phyloP scores from a whole-genome alignment of 2,888 invertebrate genomes.

The Pyrocoelia pectoralis region DNA sequence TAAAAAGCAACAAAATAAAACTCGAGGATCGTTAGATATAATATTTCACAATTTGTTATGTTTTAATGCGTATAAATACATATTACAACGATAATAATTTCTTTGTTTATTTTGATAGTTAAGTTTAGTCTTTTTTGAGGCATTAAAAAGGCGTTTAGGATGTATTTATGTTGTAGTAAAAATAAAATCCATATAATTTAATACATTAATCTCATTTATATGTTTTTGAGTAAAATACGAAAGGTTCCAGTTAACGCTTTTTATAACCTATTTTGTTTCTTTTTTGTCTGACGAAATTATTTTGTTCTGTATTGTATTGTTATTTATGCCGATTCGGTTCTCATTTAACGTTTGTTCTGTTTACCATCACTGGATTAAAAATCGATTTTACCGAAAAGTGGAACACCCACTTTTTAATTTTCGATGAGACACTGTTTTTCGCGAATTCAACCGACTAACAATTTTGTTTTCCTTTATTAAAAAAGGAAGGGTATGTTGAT shows the following conservation, averaged over 20 bases:
- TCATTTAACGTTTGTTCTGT: too few species aligned
- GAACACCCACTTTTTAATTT: too few species aligned
- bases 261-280: neutral
- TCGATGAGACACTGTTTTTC: too few species aligned
- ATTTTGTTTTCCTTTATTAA: too few species aligned
- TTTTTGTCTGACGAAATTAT: neutral
- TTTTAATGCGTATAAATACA: neutral
- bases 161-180: neutral
- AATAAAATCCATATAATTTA: slow-evolving; percentile 1
- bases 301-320: too few species aligned
- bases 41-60: neutral
- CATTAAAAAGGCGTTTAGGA: neutral
- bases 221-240: neutral
- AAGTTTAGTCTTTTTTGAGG: neutral
- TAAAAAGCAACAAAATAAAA: too few species aligned
- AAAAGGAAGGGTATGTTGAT: too few species aligned
- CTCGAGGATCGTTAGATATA: slow-evolving; percentile 2
- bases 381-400: too few species aligned
- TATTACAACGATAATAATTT: neutral
- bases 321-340: too few species aligned
- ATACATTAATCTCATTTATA: neutral
- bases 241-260: neutral
- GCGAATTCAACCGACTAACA: too few species aligned
- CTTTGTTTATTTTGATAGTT: neutral
- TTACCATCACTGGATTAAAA: too few species aligned